Evolutionary conservation across 2,888 invertebrate genomes (phyloP).

Genomic region (Hipparchia sbordonii): DNA sequence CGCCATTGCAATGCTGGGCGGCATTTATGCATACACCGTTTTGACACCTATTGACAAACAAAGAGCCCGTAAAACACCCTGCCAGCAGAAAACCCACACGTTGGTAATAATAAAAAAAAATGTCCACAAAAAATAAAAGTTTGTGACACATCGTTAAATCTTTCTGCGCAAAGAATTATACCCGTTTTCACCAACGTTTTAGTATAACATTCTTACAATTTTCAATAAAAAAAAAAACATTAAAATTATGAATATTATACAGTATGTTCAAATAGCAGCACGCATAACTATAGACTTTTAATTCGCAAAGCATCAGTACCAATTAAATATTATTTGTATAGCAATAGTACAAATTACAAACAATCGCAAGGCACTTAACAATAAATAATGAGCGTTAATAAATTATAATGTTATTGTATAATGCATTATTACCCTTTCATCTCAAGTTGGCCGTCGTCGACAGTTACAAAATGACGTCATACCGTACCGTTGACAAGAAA

Average conservation of each 20-base stretch:
- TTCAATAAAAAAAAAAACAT: neutral
- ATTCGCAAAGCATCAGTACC: slow-evolving; percentile 15
- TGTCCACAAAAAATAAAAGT: too few species aligned
- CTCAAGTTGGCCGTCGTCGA: too few species aligned
- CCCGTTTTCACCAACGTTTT: too few species aligned
- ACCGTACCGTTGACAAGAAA: too few species aligned
- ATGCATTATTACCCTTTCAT: too few species aligned
- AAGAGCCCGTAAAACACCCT: slow-evolving; percentile 9
- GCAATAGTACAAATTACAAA: neutral
- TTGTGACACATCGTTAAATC: too few species aligned
- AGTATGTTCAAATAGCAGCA: neutral
- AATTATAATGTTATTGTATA: too few species aligned
- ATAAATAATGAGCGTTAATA: neutral
- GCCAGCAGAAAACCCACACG: neutral
- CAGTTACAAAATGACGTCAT: too few species aligned
- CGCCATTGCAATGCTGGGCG: slow-evolving; percentile 80
- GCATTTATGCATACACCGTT: slow-evolving; percentile 76
- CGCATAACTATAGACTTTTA: neutral
- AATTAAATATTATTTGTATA: neutral
- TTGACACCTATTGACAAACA: slow-evolving; percentile 61
- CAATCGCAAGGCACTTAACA: slow-evolving; percentile 14
- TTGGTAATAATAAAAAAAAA: neutral
- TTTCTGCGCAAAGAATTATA: too few species aligned
- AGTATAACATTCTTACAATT: neutral
- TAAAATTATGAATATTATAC: neutral